Base-by-base conservation (phyloP, 2,888 invertebrate genomes). In the Adineta ricciae region DNA sequence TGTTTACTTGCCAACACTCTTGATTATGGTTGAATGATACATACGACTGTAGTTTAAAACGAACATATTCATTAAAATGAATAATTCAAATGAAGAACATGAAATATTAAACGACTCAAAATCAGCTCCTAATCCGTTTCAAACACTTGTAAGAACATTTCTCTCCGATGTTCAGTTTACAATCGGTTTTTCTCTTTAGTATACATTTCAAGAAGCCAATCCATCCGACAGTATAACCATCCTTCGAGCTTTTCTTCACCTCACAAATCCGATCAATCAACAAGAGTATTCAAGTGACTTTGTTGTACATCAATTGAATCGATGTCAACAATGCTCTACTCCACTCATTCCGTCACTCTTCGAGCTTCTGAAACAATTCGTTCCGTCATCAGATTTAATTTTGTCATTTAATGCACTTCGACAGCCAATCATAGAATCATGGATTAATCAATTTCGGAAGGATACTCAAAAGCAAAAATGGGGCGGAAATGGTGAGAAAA, bases 161-260 rank as follows among this genome's bases (percentile, higher is more conserved):
- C 16, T 11, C 11, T 16, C 2, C 4, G 3, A 16, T 64, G 32
- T 27, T 64, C 5, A 32, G 4, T 27, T 1, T 0, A 16, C 16
- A 16, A n/a, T 27, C 7, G 14, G 11, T 1, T 56, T 2, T 27
- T 11, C 11, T 56, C 11, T 27, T 56, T 27, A 27, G 78, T 3
- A n/a, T 36, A 24, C 24, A 9, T n/a, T 78, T 0, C 78, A 78
- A 78, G 78, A 78, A 41, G 8, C 41, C 2, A 78, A 78, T 78
- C 38, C 78, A 38, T 41, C 24, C 8, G 78, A 78, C 11, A n/a
- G 9, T 41, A 2, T 78, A 21, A 41, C n/a, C n/a, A 78, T 78
- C n/a, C 78, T 78, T 41, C 78, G 32, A 78, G 36, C 78, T 24
- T 78, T 78, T 78, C 78, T 78, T 41, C 78, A n/a, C n/a, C 24